Conservation (phyloP, 2,888 invertebrate genomes). For the Anagyrus pseudococci region DNA sequence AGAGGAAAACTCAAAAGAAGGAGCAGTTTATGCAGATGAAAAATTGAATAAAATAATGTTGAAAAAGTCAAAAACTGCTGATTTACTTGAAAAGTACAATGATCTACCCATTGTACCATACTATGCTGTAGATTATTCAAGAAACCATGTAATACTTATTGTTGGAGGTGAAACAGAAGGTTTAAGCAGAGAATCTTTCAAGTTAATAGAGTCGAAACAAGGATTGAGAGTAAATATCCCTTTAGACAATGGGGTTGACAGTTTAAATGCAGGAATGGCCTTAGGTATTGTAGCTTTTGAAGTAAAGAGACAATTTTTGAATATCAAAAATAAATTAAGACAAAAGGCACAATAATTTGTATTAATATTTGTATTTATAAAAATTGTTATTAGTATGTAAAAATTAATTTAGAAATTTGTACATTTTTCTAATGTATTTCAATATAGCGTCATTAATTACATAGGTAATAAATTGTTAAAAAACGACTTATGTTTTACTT, state of each 20-base stretch:
- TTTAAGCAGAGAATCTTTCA: conserved; percentile 75
- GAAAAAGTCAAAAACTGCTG: neutral
- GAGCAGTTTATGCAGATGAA: conserved; percentile 13
- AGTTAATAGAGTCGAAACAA: conserved; percentile 67
- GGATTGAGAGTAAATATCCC: conserved; percentile 81
- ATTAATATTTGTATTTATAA: conserved; percentile 14
- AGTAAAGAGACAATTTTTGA: conserved; percentile 71
- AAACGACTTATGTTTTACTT: no score
- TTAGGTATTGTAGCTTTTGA: conserved; percentile 85
- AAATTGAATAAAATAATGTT: neutral
- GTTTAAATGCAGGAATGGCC: conserved; percentile 85
- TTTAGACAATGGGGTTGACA: conserved; percentile 77
- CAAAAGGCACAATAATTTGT: conserved; percentile 4
- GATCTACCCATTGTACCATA: conserved; percentile 70
- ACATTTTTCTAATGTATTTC: conserved; percentile 4
- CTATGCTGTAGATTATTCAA: conserved; percentile 67
- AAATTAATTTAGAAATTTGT: neutral
- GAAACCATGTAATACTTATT: conserved; percentile 69
- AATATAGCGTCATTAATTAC: no score
- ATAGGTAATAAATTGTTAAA: no score
- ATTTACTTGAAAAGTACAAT: conserved; percentile 27
- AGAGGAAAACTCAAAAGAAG: conserved; percentile 8
- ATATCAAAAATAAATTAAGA: neutral
- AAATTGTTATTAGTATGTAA: neutral
- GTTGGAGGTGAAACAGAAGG: conserved; percentile 92